Conservation (phyloP, 2,113 vertebrate genomes). For the Mystacornis crossleyi region DNA sequence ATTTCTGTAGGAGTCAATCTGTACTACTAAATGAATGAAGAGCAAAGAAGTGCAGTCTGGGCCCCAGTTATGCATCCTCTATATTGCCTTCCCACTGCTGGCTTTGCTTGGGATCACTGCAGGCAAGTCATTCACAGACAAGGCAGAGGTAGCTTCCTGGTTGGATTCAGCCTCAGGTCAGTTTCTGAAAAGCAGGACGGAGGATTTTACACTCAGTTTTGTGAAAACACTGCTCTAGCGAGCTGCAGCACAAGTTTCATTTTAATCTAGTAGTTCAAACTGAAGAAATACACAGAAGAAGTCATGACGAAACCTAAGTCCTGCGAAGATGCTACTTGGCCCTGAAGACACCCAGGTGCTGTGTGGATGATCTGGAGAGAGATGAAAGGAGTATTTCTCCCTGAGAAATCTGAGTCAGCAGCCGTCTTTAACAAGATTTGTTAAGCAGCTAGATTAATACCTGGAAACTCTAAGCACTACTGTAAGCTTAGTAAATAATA, state of each 20-base stretch:
- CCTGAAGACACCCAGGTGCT: neutral
- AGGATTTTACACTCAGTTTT: neutral
- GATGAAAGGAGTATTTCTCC: neutral
- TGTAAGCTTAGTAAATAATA: neutral
- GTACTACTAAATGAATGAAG: neutral
- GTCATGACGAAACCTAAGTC: neutral
- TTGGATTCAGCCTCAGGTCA: neutral
- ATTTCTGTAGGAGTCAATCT: neutral
- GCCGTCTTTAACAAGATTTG: neutral
- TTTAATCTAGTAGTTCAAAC: neutral
- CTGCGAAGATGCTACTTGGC: neutral
- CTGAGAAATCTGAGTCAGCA: neutral
- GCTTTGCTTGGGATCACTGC: neutral
- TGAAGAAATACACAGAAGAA: neutral
- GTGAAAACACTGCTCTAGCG: neutral
- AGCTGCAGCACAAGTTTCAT: neutral
- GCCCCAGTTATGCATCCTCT: neutral
- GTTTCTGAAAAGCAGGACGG: neutral
- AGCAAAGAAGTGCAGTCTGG: neutral
- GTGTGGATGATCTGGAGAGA: neutral
- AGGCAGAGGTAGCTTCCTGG: neutral
- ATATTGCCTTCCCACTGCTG: neutral
- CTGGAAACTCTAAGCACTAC: neutral
- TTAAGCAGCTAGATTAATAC: neutral
- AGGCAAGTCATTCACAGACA: neutral